Evolutionary conservation across 2,888 invertebrate genomes (phyloP).

Genomic region (Lampropteryx suffumata): DNA sequence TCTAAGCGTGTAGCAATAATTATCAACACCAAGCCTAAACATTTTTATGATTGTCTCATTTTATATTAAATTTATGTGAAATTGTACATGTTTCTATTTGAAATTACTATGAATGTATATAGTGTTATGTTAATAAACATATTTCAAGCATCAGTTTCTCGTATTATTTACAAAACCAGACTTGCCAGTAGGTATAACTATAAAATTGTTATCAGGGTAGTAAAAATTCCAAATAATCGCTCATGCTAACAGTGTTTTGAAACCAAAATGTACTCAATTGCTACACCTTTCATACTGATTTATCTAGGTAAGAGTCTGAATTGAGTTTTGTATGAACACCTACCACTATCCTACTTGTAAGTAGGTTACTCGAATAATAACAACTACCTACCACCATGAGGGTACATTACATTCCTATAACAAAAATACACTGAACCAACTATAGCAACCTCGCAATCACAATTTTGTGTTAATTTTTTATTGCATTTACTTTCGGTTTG

Average conservation of each 20-base stretch:
- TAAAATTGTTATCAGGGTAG: constrained; percentile 25
- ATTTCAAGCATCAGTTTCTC: constrained; percentile 64
- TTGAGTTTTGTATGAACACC: too few species aligned
- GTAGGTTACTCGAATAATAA: too few species aligned
- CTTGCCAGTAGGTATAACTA: constrained; percentile 6
- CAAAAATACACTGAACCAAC: too few species aligned
- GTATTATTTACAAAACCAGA: constrained; percentile 42
- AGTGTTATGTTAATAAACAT: constrained; percentile 80
- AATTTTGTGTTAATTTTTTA: too few species aligned
- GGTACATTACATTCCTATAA: too few species aligned
- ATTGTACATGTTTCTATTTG: constrained; percentile 76
- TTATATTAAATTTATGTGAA: constrained; percentile 71
- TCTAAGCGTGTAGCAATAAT: constrained; percentile 54
- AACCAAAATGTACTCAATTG: constrained; percentile 11
- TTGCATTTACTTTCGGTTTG: too few species aligned
- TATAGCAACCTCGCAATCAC: too few species aligned
- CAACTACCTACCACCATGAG: too few species aligned
- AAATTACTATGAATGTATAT: constrained; percentile 80
- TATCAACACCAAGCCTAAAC: constrained; percentile 67
- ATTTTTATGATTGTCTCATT: constrained; percentile 63
- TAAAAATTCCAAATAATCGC: constrained; percentile 6
- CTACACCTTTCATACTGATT: constrained; percentile 5
- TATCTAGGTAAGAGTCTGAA: constrained; percentile 3
- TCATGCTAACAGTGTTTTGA: constrained; percentile 1
- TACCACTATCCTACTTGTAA: too few species aligned